Evolutionary conservation across 2,113 vertebrate genomes (phyloP).

Genomic region (Puntigrus tetrazona): DNA sequence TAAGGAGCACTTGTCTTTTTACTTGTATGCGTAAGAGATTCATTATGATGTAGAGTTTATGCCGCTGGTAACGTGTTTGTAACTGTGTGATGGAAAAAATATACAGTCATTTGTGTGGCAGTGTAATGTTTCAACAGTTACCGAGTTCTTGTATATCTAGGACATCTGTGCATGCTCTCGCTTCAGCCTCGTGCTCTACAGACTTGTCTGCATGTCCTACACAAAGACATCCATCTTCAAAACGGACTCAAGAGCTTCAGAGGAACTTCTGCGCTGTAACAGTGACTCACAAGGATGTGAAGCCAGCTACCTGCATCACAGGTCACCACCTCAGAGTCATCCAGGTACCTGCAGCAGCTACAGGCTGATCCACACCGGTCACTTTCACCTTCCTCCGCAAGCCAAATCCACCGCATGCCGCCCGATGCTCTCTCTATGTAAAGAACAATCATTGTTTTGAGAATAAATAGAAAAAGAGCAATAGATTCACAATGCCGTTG

Average conservation of each 20-base stretch:
- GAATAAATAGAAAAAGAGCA: constrained; percentile 23
- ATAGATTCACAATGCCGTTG: neutral
- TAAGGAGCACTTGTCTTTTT: neutral
- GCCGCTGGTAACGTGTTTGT: neutral
- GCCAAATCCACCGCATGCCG: constrained; percentile 18
- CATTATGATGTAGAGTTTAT: neutral
- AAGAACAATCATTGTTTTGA: constrained; percentile 1
- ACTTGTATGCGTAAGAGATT: neutral
- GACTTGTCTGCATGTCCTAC: neutral
- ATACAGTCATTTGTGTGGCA: constrained; percentile 22
- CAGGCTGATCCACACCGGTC: neutral
- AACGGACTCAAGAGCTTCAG: neutral
- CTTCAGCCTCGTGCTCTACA: neutral
- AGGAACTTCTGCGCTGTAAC: neutral
- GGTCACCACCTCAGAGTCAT: neutral
- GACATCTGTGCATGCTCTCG: neutral
- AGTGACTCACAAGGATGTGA: neutral
- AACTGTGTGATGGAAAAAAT: constrained; percentile 9
- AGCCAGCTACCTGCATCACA: neutral
- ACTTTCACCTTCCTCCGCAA: constrained; percentile 4
- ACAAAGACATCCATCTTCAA: neutral
- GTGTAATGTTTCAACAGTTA: neutral
- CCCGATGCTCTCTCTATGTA: neutral
- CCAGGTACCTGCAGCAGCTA: neutral
- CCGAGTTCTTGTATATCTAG: constrained; percentile 15